Conservation (phyloP, 1,140 invertebrate species). For the Monomorium pharaonis region DNA sequence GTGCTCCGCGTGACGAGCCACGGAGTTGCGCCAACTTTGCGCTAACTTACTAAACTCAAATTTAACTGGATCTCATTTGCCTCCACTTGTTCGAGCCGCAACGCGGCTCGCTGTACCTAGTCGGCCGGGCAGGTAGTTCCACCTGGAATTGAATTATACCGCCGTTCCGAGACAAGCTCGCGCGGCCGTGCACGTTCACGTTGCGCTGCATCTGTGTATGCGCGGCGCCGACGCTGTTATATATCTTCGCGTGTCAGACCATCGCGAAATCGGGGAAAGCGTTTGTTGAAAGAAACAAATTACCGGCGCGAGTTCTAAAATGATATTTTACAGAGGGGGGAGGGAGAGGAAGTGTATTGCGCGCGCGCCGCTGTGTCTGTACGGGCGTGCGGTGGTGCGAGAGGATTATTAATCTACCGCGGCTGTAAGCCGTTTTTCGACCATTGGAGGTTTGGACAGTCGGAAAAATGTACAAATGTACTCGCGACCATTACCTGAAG, state of each 20-base stretch:
- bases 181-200: neutral
- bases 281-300: conserved; percentile 60
- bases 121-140: conserved; percentile 33
- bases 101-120: conserved; percentile 52
- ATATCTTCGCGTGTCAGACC: conserved; percentile 40
- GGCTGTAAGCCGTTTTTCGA: neutral
- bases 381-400: neutral
- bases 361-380: neutral
- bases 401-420: conserved; percentile 24
- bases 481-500: neutral
- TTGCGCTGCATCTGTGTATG: neutral
- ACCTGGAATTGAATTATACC: conserved; percentile 70
- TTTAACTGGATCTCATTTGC: conserved; percentile 78
- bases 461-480: neutral
- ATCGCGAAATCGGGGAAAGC: conserved; percentile 55
- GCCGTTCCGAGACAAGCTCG: conserved; percentile 53
- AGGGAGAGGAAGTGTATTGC: neutral
- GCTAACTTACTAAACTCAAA: conserved; percentile 81
- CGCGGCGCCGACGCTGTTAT: conserved; percentile 1
- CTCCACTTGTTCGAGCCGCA: conserved; percentile 76
- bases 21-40: conserved; percentile 76
- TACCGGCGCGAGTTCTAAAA: conserved; percentile 43
- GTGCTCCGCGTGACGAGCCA: conserved; percentile 71
- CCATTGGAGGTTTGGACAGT: neutral
- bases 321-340: conserved; percentile 30